Evolutionary conservation across 2,797 vertebrate genomes (phyloP), one percentile per base, ranked within the genome.

Genomic region (Cynodonichthys magdalenae): DNA sequence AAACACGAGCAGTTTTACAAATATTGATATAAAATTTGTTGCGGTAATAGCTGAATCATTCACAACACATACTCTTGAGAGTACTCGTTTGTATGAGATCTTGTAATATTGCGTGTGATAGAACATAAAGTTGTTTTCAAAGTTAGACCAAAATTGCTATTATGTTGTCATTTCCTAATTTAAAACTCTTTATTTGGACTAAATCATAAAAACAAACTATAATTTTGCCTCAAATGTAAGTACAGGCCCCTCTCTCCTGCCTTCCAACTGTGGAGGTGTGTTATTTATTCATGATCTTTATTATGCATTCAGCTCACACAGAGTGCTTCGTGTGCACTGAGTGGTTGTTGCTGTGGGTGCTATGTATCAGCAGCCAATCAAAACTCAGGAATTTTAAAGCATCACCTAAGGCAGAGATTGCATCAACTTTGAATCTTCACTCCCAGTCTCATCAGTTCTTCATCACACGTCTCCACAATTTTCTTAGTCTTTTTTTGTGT

Each of bases 271-370:
- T 31, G 79, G 63, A 69, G 63, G 54, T 44, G 66, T 62, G 48
- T 41, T 34, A 60, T 66, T 73, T 51, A 56, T 67, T 67, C 70
- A 24, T 71, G 42, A 77, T 81, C 73, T 77, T 74, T 69, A 62
- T 17, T 8, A 31, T 31, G 15, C 46, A 79, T 75, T 75, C 70
- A 63, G 59, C 73, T 63, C 0, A 8, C 42, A 54, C 59, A 69
- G 24, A 66, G 54, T 59, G 51, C 39, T 49, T 31, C 57, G 52
- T 69, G 64, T 57, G 29, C 51, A 36, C 67, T 69, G 75, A 71
- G 56, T 70, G 80, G 53, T 58, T 81, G 89, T 91, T 90, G 85
- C 85, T 63, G 86, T 86, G 82, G 86, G 45, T 81, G 78, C 83
- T 2, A 5, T 20, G 50, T 42, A 66, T 78, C 63, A 39, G 57